Percentiles rank a stretch among this genome's conserved stretches.
Evolutionary conservation across 2,888 invertebrate genomes (phyloP).

Genomic region (Neoascia interrupta): DNA sequence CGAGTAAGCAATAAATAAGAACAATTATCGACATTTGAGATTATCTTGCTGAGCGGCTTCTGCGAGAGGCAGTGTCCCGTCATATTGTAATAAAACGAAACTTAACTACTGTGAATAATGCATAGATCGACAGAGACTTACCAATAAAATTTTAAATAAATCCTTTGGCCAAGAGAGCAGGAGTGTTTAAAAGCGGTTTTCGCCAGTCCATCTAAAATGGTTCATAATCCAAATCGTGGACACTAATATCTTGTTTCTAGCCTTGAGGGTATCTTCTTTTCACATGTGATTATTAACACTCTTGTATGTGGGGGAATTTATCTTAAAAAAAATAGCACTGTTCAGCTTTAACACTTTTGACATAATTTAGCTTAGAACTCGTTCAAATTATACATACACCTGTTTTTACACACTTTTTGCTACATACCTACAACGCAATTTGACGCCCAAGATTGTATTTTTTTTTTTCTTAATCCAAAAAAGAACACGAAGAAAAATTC

Average conservation of each 20-base stretch:
- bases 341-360: background rate
- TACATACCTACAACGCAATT: constrained; percentile 11
- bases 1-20: constrained; percentile 21
- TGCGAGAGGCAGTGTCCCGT: background rate
- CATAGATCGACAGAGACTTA: constrained; percentile 36
- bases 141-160: constrained; percentile 42
- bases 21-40: constrained; percentile 20
- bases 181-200: no score
- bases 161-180: constrained; percentile 12
- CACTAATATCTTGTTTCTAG: background rate
- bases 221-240: constrained; percentile 8
- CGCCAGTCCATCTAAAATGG: background rate
- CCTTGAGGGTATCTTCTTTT: no score
- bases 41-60: background rate
- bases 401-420: background rate
- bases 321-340: constrained; percentile 1
- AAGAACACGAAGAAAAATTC: background rate
- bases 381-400: no score
- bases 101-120: constrained; percentile 7
- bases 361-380: no score
- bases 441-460: background rate
- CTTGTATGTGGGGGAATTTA: background rate
- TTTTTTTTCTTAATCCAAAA: background rate
- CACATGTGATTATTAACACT: background rate
- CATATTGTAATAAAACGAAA: constrained; percentile 10